These are phyloP conservation scores for Andrena hattorfiana DNA, from an alignment of 2,888 invertebrate genomes.

Conservation along the genomic window DNA sequence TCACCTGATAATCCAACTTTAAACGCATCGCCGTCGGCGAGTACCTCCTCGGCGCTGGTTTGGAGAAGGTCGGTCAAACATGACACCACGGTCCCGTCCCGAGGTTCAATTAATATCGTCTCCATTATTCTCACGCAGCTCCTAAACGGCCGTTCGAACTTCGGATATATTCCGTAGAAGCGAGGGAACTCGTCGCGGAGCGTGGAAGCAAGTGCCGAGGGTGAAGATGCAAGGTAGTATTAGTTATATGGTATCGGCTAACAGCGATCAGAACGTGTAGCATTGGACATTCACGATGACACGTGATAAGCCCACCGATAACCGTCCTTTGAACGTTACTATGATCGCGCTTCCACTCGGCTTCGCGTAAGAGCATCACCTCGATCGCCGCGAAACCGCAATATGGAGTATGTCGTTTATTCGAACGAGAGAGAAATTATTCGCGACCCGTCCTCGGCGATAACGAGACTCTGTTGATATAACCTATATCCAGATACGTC, in stretches of 20 bases:
- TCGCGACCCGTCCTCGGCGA: not conserved
- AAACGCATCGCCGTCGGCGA: conserved; percentile 88
- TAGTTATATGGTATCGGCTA: conserved; percentile 49
- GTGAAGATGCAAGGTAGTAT: conserved; percentile 51
- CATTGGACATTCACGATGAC: conserved; percentile 50
- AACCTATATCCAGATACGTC: conserved; percentile 24
- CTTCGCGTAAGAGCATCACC: not conserved
- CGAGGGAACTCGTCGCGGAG: conserved; percentile 5
- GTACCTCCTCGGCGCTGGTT: conserved; percentile 88
- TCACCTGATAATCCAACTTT: conserved; percentile 92
- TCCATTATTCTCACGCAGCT: conserved; percentile 57
- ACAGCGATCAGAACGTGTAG: conserved; percentile 52
- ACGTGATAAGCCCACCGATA: conserved; percentile 53
- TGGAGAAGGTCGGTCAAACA: conserved; percentile 88
- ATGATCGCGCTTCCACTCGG: not conserved
- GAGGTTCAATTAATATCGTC: conserved; percentile 75
- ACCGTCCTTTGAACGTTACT: conserved; percentile 12
- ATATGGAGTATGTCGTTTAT: not conserved
- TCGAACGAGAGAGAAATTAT: conserved; percentile 1
- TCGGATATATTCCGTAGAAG: conserved; percentile 14
- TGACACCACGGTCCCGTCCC: conserved; percentile 85
- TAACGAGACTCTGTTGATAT: conserved; percentile 1
- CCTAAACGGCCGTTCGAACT: conserved; percentile 6
- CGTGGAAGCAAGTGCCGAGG: conserved; percentile 22
- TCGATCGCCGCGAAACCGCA: not conserved